Base-by-base conservation (phyloP, 2,888 invertebrate genomes). In the Cosmorhoe ocellata region DNA sequence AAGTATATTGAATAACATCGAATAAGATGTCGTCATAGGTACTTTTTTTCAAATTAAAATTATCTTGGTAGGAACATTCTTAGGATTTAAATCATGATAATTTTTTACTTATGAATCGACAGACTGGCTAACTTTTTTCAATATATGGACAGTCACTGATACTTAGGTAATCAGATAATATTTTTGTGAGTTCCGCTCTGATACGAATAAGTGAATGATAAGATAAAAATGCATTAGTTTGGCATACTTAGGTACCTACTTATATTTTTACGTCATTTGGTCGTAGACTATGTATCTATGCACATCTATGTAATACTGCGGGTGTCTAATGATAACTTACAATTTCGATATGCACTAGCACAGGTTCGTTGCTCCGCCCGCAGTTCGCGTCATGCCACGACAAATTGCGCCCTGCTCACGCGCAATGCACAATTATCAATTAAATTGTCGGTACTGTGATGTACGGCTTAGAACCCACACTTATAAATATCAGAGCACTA, bases 361-460 rank as follows among this genome's bases (percentile, higher is more conserved):
- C 27, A 32, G 39, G 42, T 54, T 42, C 32, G 33, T 31, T 39
- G 36, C 41, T 42, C 52, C 45, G 38, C 56, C 46, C 38, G 50
- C 34, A 31, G 56, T 48, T 30, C 40, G 51, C 48, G 59, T 57
- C 56, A 61, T 52, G 61, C 60, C 47, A 51, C 65, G 56, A 63
- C 57, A 59, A 61, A 59, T 60, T 56, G 59, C 46, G 50, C 24
- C 50, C 39, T 57, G 58, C 64, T 64, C 64, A 60, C 54, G 64
- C 58, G 65, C 65, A 64, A 50, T 60, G 51, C 55, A 66, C 63
- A 61, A 69, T 71, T 66, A 71, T 68, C 69, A 67, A 68, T 71
- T 69, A 71, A 64, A 67, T 69, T 73, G 71, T 75, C 73, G 46
- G 51, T 67, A 64, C 69, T 59, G 66, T 71, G 71, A 69, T 63